Evolutionary conservation across 2,113 vertebrate genomes (phyloP), one percentile per base, ranked within the genome.

Genomic region (Vidua macroura): DNA sequence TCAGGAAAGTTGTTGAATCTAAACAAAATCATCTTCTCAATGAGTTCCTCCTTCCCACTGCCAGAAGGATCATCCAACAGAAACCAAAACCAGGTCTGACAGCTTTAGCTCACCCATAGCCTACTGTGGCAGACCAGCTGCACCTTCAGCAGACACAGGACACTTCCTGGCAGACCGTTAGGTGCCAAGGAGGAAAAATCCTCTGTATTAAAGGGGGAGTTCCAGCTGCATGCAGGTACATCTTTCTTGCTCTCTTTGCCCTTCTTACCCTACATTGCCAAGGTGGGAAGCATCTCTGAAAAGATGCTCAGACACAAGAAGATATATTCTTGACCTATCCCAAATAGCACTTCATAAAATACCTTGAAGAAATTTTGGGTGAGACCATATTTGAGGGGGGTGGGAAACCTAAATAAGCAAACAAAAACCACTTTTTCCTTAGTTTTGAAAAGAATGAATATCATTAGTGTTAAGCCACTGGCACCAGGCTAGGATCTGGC

Each of bases 21-120:
- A 81, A 96, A 80, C 41, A 92, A 75, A 94, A 66, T 41, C 66
- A 60, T 84, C 83, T 81, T 83, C 64, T 90, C 56, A 88, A 73
- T n/a, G 82, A 94, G 37, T 89, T 87, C 46, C 19, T 80, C 15
- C 35, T 86, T 95, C 13, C 9, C 24, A 10, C 9, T 3, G 7
- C 68, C 83, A 82, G 49, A 72, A 83, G 22, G 8, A 58, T 72
- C 76, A 78, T 44, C 41, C 49, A 78, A 44, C 35, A 74, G 76
- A 80, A 93, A 74, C 14, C 55, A 78, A 78, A 93, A 48, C 44
- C 64, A 90, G 11, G 19, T 53, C 69, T 75, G 88, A 83, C 37
- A 88, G 59, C 41, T 96, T 86, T 67, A 92, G 64, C 64, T 96
- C 30, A 68, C 3, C 31, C 11, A 0, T 7, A 80, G 75, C 30